phyloP scores from a whole-genome alignment of 1,140 invertebrate species.

The Ephestia elutella region DNA sequence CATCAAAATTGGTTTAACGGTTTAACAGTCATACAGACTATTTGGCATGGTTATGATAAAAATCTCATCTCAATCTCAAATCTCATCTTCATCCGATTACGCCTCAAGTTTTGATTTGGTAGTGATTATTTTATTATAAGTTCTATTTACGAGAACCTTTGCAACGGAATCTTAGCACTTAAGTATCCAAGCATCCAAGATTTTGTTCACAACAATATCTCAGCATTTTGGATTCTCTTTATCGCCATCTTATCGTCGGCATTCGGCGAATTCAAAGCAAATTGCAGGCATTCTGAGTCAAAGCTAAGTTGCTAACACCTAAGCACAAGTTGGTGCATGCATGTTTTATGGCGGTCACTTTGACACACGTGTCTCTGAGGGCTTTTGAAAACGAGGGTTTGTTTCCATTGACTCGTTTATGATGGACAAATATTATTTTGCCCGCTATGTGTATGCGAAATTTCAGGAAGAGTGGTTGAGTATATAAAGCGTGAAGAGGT shows the following conservation, averaged over 20 bases:
- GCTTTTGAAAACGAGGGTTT: slow-evolving; percentile 39
- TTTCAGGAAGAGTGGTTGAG: no score
- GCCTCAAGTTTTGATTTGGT: no score
- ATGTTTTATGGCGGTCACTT: slow-evolving; percentile 69
- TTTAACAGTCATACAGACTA: no score
- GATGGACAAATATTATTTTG: no score
- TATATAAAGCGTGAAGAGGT: no score
- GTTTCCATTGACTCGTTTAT: neutral
- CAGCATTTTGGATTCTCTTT: neutral
- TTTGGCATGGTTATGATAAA: no score
- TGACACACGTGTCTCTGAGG: slow-evolving; percentile 46
- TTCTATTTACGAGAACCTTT: no score
- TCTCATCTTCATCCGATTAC: no score
- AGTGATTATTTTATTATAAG: no score
- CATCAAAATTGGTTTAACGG: no score
- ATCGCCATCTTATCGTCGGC: neutral
- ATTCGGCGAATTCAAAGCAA: neutral
- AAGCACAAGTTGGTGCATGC: slow-evolving; percentile 38
- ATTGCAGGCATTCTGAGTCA: slow-evolving; percentile 8
- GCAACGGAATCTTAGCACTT: neutral
- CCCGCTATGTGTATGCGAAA: no score
- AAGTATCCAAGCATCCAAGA: neutral
- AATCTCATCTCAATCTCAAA: no score
- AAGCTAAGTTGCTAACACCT: slow-evolving; percentile 40
- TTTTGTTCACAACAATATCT: neutral